phyloP scores from a whole-genome alignment of 2,797 vertebrate genomes.

The Triplophysa bombifrons region DNA sequence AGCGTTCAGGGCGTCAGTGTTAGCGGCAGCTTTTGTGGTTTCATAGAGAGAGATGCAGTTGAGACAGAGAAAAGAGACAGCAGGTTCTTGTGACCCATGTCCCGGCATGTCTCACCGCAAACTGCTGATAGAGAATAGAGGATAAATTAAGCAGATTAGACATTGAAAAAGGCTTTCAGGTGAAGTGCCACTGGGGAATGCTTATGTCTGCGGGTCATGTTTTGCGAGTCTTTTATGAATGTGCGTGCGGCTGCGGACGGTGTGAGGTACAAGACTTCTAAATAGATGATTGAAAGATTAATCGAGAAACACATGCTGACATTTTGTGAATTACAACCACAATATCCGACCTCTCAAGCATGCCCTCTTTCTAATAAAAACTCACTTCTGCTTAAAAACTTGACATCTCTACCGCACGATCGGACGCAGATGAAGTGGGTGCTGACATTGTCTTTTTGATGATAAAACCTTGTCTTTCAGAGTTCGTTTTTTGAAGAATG shows the following conservation, averaged over 20 bases:
- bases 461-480: slow-evolving; percentile 36
- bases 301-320: not conserved
- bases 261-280: not conserved
- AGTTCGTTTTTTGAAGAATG: slow-evolving; percentile 16
- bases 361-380: not conserved
- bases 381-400: not conserved
- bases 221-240: not conserved
- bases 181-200: slow-evolving; percentile 23
- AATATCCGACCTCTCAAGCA: not conserved
- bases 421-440: slow-evolving; percentile 35
- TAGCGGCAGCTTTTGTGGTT: slow-evolving; percentile 18
- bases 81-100: slow-evolving; percentile 57
- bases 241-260: not conserved
- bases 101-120: slow-evolving; percentile 55
- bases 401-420: not conserved
- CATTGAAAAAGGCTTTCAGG: slow-evolving; percentile 29
- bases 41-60: slow-evolving; percentile 28
- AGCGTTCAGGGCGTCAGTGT: slow-evolving; percentile 1
- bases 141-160: slow-evolving; percentile 7
- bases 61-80: slow-evolving; percentile 26
- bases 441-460: slow-evolving; percentile 40
- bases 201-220: not conserved
- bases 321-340: not conserved
- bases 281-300: slow-evolving; percentile 11
- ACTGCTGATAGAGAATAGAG: slow-evolving; percentile 37